Evolutionary conservation across 37 sponge, comb jelly and placozoan species (phyloP), one percentile per base, ranked within the genome.

Genomic region (Beroe ovata): DNA sequence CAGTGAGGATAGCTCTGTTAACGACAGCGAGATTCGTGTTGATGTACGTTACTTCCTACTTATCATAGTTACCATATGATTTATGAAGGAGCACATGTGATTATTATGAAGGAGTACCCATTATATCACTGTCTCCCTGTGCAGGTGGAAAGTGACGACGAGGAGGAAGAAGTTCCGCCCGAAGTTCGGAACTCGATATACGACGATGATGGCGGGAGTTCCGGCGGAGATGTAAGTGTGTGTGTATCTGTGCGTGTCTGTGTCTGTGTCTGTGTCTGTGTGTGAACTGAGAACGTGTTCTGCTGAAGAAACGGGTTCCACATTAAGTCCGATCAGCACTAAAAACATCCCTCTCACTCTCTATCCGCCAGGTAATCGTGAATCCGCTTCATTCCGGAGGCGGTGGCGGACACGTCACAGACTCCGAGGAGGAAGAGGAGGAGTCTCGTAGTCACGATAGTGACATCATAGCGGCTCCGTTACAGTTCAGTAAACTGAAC

Each of bases 401-500:
- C 3, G 35, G 30, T 18, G 69, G 34, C 2, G n/a, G n/a, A n/a
- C n/a, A n/a, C n/a, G n/a, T n/a, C n/a, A n/a, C n/a, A n/a, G n/a
- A n/a, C n/a, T n/a, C n/a, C n/a, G 54, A 47, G 11, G 54, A 47
- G 11, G 11, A 11, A 16, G 54, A 47, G 11, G 11, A 11, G 11
- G 54, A 47, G 54, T 34, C 30, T 14, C 11, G 35, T 18, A 8
- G 14, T 11, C 36, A 66, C 1, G 69, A 61, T 25, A 61, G 34
- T 18, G 34, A 66, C 35, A 66, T 66, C 18, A 33, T 66, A 4
- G 69, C 84, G 1, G 84, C n/a, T 25, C 84, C 84, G 11, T 42
- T 77, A 25, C 84, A 77, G 38, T 77, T 77, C 84, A 77, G 84
- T 77, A 77, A 77, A 40, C 84, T 77, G 26, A 77, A 25, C 54